Percentiles rank a stretch among this genome's conserved stretches.
Conservation (phyloP, 2,888 invertebrate species). For the Euplexia lucipara region DNA sequence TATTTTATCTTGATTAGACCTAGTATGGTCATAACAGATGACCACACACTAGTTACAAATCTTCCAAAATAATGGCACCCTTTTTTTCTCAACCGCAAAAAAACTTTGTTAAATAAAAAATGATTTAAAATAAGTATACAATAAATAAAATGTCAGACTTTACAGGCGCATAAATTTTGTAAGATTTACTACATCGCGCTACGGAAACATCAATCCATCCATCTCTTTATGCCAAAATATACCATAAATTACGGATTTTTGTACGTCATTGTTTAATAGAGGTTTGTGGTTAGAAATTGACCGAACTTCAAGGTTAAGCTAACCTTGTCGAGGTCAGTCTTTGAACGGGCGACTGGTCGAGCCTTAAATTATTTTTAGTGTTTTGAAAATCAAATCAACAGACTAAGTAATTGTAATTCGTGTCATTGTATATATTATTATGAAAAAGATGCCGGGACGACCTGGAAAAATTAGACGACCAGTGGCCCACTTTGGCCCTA, state of each 20-base stretch:
- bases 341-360: conserved; percentile 20
- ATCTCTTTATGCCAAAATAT: conserved; percentile 55
- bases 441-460: no score
- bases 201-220: conserved; percentile 53
- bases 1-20: no score
- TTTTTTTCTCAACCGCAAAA: background rate
- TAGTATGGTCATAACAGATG: no score
- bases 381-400: conserved; percentile 8
- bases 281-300: conserved; percentile 1
- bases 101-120: conserved; percentile 17
- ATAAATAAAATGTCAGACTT: conserved; percentile 40
- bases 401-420: no score
- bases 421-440: no score
- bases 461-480: no score
- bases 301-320: conserved; percentile 21
- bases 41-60: no score
- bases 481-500: no score
- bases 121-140: conserved; percentile 34
- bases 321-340: conserved; percentile 21
- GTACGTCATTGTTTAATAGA: conserved; percentile 25
- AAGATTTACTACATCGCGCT: conserved; percentile 41
- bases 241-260: conserved; percentile 39
- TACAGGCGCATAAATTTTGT: conserved; percentile 42
- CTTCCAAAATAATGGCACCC: no score
- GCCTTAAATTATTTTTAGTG: background rate